These are phyloP conservation scores for Synergus japonicus DNA, from an alignment of 2,888 invertebrate genomes.

Conservation along the genomic window DNA sequence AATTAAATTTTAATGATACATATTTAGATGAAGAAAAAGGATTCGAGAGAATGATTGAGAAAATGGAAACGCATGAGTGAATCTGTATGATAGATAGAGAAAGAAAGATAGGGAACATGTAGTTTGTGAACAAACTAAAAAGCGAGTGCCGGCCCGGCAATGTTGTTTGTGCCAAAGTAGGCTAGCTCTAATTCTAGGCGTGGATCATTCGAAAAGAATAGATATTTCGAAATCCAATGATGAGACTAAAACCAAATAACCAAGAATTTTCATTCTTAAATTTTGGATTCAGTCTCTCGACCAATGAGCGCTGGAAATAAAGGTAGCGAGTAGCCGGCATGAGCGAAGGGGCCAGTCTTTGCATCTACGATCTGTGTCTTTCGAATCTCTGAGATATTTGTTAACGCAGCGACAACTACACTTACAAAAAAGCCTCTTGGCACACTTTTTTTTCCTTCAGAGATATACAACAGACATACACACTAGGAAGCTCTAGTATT, in stretches of 20 bases:
- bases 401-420: conserved; percentile 56
- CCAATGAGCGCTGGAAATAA: conserved; percentile 47
- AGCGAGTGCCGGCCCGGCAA: conserved; percentile 74
- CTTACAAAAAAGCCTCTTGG: conserved; percentile 40
- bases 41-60: conserved; percentile 45
- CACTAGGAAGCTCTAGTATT: conserved; percentile 52
- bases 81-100: conserved; percentile 51
- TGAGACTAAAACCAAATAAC: conserved; percentile 1
- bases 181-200: conserved; percentile 63
- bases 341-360: conserved; percentile 77
- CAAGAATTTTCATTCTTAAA: conserved; percentile 15
- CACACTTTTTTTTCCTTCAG: conserved; percentile 1
- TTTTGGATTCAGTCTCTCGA: conserved; percentile 35
- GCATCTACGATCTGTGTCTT: conserved; percentile 74
- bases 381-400: conserved; percentile 66
- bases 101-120: conserved; percentile 51
- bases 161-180: conserved; percentile 76
- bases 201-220: conserved; percentile 21
- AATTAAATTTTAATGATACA: conserved; percentile 75
- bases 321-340: conserved; percentile 73
- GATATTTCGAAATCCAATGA: conserved; percentile 23
- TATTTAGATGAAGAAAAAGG: conserved; percentile 53
- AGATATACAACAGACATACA: background rate
- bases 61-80: conserved; percentile 49
- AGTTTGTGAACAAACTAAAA: conserved; percentile 57